These are phyloP conservation scores for Rhegmatorhina hoffmannsi DNA, from an alignment of 2,113 vertebrate species.

Conservation along the genomic window DNA sequence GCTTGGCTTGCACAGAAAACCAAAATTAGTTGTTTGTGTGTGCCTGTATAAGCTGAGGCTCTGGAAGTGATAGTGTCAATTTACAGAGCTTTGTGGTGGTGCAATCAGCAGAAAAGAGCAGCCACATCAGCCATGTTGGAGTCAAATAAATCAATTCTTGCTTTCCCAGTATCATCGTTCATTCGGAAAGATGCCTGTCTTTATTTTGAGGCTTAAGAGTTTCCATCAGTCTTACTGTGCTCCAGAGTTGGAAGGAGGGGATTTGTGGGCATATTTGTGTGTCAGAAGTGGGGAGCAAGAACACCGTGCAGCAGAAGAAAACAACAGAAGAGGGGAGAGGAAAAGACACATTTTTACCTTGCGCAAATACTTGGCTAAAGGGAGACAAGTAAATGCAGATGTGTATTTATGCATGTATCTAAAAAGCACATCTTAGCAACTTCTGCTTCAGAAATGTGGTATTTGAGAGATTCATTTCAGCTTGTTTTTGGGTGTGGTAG, in stretches of 20 bases:
- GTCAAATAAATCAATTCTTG: background rate
- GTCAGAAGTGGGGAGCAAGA: background rate
- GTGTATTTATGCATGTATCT: rapidly evolving
- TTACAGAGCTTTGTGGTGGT: background rate
- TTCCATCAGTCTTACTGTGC: background rate
- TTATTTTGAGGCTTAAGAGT: background rate
- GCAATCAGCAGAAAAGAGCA: background rate
- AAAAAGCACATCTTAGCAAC: background rate
- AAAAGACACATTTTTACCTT: background rate
- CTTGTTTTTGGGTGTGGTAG: background rate
- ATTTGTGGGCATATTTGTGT: background rate
- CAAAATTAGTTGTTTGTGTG: background rate
- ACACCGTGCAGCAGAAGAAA: background rate
- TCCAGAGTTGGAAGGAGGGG: background rate
- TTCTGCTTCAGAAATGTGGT: background rate
- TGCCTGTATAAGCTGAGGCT: background rate
- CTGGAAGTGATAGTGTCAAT: background rate
- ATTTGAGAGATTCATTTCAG: background rate
- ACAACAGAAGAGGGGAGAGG: background rate
- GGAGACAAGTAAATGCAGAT: background rate
- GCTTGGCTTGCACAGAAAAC: background rate
- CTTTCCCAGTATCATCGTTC: background rate
- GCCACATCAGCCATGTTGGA: background rate
- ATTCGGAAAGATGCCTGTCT: background rate
- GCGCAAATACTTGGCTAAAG: background rate